Evolutionary conservation across 2,888 invertebrate species (phyloP).

Genomic region (Apamea epomidion): DNA sequence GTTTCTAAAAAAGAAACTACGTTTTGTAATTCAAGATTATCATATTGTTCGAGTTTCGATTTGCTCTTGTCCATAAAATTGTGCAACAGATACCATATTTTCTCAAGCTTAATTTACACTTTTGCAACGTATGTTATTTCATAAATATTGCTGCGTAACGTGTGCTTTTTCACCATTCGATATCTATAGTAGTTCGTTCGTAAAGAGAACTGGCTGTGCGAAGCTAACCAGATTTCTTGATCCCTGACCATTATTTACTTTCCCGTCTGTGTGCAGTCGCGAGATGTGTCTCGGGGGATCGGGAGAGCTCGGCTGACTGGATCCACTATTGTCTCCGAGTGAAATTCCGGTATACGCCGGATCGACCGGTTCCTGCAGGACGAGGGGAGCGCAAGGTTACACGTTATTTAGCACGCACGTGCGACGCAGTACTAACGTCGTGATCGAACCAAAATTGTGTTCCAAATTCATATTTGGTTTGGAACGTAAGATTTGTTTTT

Average conservation of each 20-base stretch:
- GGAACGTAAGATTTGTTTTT: not conserved
- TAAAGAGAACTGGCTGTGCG: conserved; percentile 57
- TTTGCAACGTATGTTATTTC: conserved; percentile 38
- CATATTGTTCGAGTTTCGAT: conserved; percentile 42
- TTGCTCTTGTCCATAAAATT: conserved; percentile 36
- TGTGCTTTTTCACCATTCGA: conserved; percentile 49
- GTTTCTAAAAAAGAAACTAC: conserved; percentile 63
- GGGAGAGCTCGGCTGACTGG: conserved; percentile 70
- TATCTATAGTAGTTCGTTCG: conserved; percentile 52
- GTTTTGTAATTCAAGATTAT: conserved; percentile 54
- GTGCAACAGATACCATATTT: conserved; percentile 29
- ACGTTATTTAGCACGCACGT: conserved; percentile 83
- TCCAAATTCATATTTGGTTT: conserved; percentile 36
- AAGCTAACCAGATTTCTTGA: conserved; percentile 68
- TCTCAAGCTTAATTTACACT: conserved; percentile 34
- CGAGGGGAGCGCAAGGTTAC: conserved; percentile 86
- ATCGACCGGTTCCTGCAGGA: conserved; percentile 84
- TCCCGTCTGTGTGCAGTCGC: conserved; percentile 60
- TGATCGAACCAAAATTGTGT: conserved; percentile 43
- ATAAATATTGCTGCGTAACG: conserved; percentile 32
- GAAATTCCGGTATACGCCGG: conserved; percentile 77
- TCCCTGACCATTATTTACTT: conserved; percentile 69
- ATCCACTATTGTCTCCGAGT: conserved; percentile 75
- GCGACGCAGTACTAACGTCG: conserved; percentile 67
- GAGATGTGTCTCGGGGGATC: conserved; percentile 62